phyloP scores from a whole-genome alignment of 2,797 vertebrate species.

The Mus caroli region DNA sequence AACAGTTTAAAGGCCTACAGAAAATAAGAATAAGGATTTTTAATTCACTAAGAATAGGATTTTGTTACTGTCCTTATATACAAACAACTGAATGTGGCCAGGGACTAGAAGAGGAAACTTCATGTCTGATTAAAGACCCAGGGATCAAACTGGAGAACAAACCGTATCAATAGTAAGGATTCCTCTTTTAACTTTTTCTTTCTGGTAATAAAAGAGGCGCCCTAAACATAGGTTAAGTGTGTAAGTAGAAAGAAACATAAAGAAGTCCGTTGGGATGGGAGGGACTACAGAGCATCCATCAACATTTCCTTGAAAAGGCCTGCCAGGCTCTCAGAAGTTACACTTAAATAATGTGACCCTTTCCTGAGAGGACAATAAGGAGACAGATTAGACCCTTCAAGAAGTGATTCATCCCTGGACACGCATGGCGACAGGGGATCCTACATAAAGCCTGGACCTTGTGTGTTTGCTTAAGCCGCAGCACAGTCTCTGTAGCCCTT shows the following conservation, averaged over 20 bases:
- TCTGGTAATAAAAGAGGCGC: conserved; percentile 74
- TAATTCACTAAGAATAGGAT: not conserved
- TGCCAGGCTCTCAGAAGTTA: conserved; percentile 78
- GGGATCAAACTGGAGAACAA: conserved; percentile 3
- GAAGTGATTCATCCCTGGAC: conserved; percentile 72
- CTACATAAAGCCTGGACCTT: conserved; percentile 30
- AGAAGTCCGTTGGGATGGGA: conserved; percentile 74
- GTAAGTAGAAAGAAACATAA: conserved; percentile 66
- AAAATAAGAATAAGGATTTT: conserved; percentile 58
- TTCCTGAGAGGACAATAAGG: conserved; percentile 75
- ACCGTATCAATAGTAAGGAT: conserved; percentile 54
- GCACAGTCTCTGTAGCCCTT: conserved; percentile 31
- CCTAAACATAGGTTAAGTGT: conserved; percentile 77
- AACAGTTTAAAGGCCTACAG: conserved; percentile 50
- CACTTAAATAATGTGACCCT: conserved; percentile 81
- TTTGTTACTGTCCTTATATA: conserved; percentile 4
- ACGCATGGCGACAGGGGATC: conserved; percentile 20
- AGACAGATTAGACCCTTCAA: conserved; percentile 80
- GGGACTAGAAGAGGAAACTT: not conserved
- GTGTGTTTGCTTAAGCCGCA: conserved; percentile 46
- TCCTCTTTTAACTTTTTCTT: conserved; percentile 71
- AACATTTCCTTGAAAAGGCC: conserved; percentile 82
- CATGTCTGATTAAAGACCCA: conserved; percentile 15
- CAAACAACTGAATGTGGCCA: not conserved
- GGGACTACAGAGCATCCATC: conserved; percentile 73